Evolutionary conservation across 2,797 vertebrate genomes (phyloP).

Genomic region (Enteromius paludinosus): DNA sequence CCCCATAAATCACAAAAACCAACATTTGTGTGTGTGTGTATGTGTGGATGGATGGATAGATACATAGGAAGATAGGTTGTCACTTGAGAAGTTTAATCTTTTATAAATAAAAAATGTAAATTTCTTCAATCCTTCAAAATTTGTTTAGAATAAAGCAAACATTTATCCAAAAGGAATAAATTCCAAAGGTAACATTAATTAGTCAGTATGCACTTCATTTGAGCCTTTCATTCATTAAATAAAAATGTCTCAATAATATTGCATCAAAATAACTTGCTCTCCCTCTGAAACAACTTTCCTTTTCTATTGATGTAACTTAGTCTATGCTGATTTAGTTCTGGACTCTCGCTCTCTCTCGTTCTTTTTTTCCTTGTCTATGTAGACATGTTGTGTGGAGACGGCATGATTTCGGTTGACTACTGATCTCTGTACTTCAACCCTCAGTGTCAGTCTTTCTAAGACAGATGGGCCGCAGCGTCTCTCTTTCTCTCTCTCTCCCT

Average conservation of each 20-base stretch:
- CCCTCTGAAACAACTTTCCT: not conserved
- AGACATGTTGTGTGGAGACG: not conserved
- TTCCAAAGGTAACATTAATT: not conserved
- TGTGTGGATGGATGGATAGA: too few species aligned
- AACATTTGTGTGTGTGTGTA: too few species aligned
- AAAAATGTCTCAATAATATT: not conserved
- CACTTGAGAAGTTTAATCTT: too few species aligned
- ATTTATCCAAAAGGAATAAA: not conserved
- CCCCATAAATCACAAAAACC: too few species aligned
- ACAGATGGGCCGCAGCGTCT: constrained; percentile 32
- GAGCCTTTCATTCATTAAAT: not conserved
- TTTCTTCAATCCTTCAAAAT: not conserved
- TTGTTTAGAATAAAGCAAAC: not conserved
- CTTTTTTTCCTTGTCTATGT: not conserved
- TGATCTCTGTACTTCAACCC: constrained; percentile 44
- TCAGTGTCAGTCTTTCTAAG: constrained; percentile 55
- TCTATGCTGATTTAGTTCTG: not conserved
- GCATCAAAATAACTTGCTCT: not conserved
- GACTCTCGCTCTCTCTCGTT: not conserved
- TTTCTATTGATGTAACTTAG: not conserved
- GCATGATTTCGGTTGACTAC: constrained; percentile 11
- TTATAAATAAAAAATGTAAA: not conserved
- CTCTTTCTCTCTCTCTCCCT: constrained; percentile 32
- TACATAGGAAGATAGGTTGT: too few species aligned
- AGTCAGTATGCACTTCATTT: not conserved